Evolutionary conservation across 2,113 vertebrate species (phyloP).

Genomic region (Athene noctua): DNA sequence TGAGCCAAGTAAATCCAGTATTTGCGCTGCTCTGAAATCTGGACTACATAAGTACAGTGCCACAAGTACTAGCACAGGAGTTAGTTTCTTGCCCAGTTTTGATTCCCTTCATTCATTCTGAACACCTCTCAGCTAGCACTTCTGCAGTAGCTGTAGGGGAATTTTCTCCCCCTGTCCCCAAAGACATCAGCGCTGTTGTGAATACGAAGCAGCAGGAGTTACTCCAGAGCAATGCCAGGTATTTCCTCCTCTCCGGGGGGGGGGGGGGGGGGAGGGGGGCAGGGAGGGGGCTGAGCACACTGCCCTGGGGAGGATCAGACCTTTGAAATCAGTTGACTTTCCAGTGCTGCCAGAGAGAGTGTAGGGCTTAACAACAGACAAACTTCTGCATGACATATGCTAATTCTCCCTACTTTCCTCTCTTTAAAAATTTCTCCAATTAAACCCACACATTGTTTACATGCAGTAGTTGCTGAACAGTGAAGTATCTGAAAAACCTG

Average conservation of each 20-base stretch:
- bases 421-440: slow-evolving; percentile 54
- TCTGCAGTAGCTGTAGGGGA: not conserved
- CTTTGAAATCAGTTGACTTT: slow-evolving; percentile 10
- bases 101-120: not conserved
- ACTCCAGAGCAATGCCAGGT: not conserved
- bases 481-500: not conserved
- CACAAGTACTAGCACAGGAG: not conserved
- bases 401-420: slow-evolving; percentile 23
- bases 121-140: not conserved
- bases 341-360: not conserved
- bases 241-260: not conserved
- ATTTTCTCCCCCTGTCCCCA: not conserved
- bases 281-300: not conserved
- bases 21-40: not conserved
- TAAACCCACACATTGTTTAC: slow-evolving; percentile 31
- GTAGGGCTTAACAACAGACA: not conserved
- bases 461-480: not conserved
- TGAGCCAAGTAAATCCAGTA: not conserved
- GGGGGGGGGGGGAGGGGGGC: too few species aligned
- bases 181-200: not conserved
- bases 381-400: slow-evolving; percentile 14
- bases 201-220: not conserved
- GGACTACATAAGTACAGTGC: not conserved
- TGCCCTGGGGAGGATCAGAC: not conserved
- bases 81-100: not conserved